Base-by-base conservation (phyloP, 2,888 invertebrate genomes). In the Drosophila buzzatii region DNA sequence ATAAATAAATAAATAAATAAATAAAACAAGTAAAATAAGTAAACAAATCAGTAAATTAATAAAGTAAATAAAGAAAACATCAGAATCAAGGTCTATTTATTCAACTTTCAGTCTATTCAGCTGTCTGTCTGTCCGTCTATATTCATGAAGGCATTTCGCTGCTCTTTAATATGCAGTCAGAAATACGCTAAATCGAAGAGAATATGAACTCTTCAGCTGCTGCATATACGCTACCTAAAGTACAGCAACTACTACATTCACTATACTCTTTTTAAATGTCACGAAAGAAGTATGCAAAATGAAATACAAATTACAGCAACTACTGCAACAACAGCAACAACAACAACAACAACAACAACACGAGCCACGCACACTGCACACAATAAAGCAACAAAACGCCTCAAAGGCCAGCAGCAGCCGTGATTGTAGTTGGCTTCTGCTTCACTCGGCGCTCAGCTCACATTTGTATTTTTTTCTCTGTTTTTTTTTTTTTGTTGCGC, bases 291-390 rank as follows among this genome's bases (percentile, higher is more conserved):
- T n/a, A 49, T 37, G 65, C 58, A 79, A 72, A 81, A 81, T 76
- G 73, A 86, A 79, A 79, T 68, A 79, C 81, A 84, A 84, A 86
- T 87, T 81, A 84, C 87, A 79, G 60, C 62, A 86, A 53, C 52
- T 37, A 7, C 9, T 2, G 37, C 33, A 14, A 52, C 23, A 41
- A 20, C 14, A 35, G 4, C 35, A 16, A 7, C 31, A 18, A 20
- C 35, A 42, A 61, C 51, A 72, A 59, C 33, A 64, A 53, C 57
- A 64, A 47, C 69, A 64, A 31, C 23, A 61, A 45, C 23, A 2
- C 2, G 55, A 52, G 7, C 5, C 49, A 65, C 33, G 31, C 27
- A 68, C 31, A 61, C 64, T 55, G 31, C 53, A 61, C 42, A 47
- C 55, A 65, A 58, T n/a, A 53, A 41, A 63, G 56, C 39, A 70